These are phyloP conservation scores for Smutsia temminckii DNA, from an alignment of 2,797 vertebrate species.

Conservation along the genomic window DNA sequence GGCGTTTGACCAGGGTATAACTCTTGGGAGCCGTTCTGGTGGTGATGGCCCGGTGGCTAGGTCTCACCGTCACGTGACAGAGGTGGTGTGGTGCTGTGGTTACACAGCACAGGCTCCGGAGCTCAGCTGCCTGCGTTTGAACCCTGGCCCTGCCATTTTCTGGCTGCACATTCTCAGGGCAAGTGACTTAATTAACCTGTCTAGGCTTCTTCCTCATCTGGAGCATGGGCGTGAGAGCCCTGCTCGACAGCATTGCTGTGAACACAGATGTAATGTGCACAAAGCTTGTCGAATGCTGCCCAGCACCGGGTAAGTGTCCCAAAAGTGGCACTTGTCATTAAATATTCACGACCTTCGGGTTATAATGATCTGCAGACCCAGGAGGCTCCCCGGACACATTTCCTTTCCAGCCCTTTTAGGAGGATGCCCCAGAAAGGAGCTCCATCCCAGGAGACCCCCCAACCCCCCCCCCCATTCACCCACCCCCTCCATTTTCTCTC, in stretches of 20 bases:
- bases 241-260: rapidly evolving
- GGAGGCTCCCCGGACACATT: neutral
- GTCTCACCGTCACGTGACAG: rapidly evolving
- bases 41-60: rapidly evolving
- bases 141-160: neutral
- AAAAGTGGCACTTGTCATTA: neutral
- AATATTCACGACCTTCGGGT: neutral
- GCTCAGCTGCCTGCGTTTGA: neutral
- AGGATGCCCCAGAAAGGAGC: neutral
- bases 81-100: rapidly evolving
- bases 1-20: neutral
- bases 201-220: neutral
- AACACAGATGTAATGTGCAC: rapidly evolving
- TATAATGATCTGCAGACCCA: neutral
- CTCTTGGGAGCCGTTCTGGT: rapidly evolving
- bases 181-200: neutral
- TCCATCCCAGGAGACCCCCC: too few relatives aligned
- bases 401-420: neutral
- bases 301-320: rapidly evolving
- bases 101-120: rapidly evolving
- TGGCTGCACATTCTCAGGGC: neutral
- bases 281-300: neutral
- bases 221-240: neutral
- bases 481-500: neutral
- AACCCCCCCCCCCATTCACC: too few relatives aligned